Evolutionary conservation across 2,113 vertebrate species (phyloP).

Genomic region (Scomber japonicus): DNA sequence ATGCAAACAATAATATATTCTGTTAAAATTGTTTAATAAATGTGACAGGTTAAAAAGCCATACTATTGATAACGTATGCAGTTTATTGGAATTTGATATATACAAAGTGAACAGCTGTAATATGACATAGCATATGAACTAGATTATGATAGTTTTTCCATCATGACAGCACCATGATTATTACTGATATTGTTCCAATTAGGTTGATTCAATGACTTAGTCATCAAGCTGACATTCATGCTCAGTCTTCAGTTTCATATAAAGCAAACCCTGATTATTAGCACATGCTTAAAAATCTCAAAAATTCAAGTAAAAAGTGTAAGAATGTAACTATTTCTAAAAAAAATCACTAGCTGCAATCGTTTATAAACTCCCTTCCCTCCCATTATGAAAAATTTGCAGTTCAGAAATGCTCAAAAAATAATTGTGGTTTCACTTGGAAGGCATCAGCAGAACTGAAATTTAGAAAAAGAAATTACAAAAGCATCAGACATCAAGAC

Average conservation of each 20-base stretch:
- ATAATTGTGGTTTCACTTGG: conserved; percentile 15
- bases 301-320: conserved; percentile 75
- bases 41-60: conserved; percentile 33
- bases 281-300: conserved; percentile 69
- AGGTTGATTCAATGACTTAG: conserved; percentile 25
- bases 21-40: conserved; percentile 32
- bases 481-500: neutral
- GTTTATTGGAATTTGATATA: conserved; percentile 60
- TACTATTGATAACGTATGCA: conserved; percentile 8
- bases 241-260: conserved; percentile 46
- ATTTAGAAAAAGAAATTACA: conserved; percentile 18
- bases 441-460: conserved; percentile 86
- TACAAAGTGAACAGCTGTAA: conserved; percentile 61
- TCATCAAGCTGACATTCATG: conserved; percentile 42
- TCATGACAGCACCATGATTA: conserved; percentile 40
- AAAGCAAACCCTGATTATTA: conserved; percentile 42
- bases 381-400: conserved; percentile 57
- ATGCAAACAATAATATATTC: neutral
- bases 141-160: conserved; percentile 8
- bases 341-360: conserved; percentile 61
- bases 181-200: conserved; percentile 11
- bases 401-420: conserved; percentile 15
- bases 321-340: conserved; percentile 41
- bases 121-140: conserved; percentile 29
- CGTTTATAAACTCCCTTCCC: conserved; percentile 38